Base-by-base conservation (phyloP, 2,888 invertebrate genomes). In the Myopa testacea region DNA sequence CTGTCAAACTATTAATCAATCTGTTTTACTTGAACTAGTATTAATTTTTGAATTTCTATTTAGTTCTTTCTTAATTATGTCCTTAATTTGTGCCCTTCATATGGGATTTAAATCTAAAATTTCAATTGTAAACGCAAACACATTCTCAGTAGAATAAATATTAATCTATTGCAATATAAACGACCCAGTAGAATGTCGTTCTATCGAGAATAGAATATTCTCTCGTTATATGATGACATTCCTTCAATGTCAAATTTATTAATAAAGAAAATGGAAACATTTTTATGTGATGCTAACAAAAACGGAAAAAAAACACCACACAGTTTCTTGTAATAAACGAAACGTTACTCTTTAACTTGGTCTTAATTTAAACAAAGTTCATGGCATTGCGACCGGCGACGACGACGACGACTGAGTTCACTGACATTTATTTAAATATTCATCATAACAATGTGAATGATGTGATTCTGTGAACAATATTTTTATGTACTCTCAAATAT, bases 281-380 rank as follows among this genome's bases (percentile, higher is more conserved):
- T 62, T 26, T 62, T 26, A 62, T 26, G 10, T n/a, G 34, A 26
- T 6, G 8, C n/a, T 10, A 19, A 10, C 62, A 19, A 60, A 16
- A 6, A 52, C 52, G 58, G n/a, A 10, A 45, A 45, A 10, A 1
- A 45, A 6, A 2, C 6, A 45, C 7, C 10, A 45, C 6, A 45
- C 45, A 45, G 10, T 45, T 45, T 45, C 45, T 8, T 45, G 45
- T n/a, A 19, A 62, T 62, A 19, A 62, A 62, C 26, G 34, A 6
- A 26, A 5, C 62, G 34, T 62, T 62, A 26, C 62, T 10, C 62
- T 62, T 26, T 62, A 6, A 45, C 26, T 58, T 58, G 58, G 14
- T 58, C 58, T 58, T n/a, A 58, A 69, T 45, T 69, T 69, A 52
- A 52, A 50, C 50, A 40, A 71, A 55, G 70, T 71, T 71, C 70